Evolutionary conservation across 2,888 invertebrate genomes (phyloP), one percentile per base, ranked within the genome.

Genomic region (Ennomos erosarius): DNA sequence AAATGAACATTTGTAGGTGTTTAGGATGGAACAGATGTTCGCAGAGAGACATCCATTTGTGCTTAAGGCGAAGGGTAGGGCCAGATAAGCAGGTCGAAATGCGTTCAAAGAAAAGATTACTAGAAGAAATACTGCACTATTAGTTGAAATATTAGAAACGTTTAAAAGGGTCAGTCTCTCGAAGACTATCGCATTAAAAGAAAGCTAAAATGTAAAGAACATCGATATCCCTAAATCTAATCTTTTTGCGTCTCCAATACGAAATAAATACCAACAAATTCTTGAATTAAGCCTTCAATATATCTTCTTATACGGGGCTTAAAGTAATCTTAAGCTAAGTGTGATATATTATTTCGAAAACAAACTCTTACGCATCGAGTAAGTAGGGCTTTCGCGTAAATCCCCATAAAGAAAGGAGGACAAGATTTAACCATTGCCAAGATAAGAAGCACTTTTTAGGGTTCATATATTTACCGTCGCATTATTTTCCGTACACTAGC

Each of bases 341-440:
- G 85, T 86, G 84, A 88, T 87, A 81, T 85, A 88, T 87, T 85
- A 82, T 82, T 79, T 74, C 62, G 74, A 77, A 87, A 86, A 83
- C 82, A 87, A 85, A 81, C 81, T 79, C 76, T 72, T 71, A 75
- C 75, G 76, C 75, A 74, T 72, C 68, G 66, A 55, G 64, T 69
- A 67, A 57, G 65, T 55, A 57, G 59, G 73, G 72, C 68, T 73
- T 75, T 71, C 58, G 64, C 74, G 71, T 75, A 77, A 79, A 81
- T 78, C 79, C 75, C 64, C 61, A 69, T 70, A 75, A 79, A 80
- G 79, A 75, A 81, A 55, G 43, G 50, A 72, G 68, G 73, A 82
- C 81, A 75, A 66, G 77, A 71, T 69, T 78, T 71, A 70, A 70
- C 74, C 75, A 81, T 82, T 71, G 62, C 67, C 36, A 60, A 61